These are phyloP conservation scores for Microcebus ravelobensis DNA, from an alignment of 2,113 vertebrate species.

Conservation along the genomic window DNA sequence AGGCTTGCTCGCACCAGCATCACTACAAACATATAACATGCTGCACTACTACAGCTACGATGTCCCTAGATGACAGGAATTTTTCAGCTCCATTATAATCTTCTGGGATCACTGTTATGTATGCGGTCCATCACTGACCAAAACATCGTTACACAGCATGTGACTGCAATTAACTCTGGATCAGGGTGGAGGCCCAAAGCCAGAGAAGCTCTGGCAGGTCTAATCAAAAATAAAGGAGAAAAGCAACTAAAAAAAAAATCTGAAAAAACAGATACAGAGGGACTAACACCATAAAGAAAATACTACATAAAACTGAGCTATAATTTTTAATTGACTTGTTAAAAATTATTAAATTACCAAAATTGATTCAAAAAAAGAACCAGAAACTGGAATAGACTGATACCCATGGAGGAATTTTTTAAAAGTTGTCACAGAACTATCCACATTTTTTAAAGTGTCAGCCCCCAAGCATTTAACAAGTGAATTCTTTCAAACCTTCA, in stretches of 20 bases:
- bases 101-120: not conserved
- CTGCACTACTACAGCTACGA: not conserved
- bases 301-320: not conserved
- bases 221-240: constrained; percentile 16
- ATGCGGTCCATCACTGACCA: not conserved
- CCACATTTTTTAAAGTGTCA: not conserved
- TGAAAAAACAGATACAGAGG: not conserved
- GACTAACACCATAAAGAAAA: not conserved
- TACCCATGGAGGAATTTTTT: not conserved
- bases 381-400: not conserved
- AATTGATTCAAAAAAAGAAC: not conserved
- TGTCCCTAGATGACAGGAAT: not conserved
- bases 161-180: not conserved
- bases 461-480: constrained; percentile 35
- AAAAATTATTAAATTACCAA: not conserved
- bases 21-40: not conserved
- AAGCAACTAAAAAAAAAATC: not conserved
- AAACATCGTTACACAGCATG: not conserved
- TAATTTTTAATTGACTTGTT: not conserved
- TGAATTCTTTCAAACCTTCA: not conserved
- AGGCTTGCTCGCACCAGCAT: not conserved
- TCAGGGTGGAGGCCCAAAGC: not conserved
- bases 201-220: not conserved
- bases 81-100: not conserved
- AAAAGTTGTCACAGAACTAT: not conserved